phyloP scores from a whole-genome alignment of 2,888 invertebrate species.

The Gisinianus flammeolus region DNA sequence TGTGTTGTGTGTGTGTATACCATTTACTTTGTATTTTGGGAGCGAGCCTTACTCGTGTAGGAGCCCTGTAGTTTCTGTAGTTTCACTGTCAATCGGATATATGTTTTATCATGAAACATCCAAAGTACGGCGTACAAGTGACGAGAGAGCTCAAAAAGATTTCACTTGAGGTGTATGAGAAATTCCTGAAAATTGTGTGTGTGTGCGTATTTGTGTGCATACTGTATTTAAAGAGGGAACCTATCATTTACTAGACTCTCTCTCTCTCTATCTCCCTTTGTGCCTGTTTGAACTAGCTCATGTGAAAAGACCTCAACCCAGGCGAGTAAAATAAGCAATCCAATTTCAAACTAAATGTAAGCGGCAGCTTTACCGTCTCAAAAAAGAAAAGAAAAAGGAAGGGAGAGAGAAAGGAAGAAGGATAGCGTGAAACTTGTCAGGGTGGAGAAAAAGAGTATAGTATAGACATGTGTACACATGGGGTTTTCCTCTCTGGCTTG shows the following conservation, averaged over 20 bases:
- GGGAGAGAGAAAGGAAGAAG: no score
- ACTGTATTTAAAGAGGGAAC: not conserved
- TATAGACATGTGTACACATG: not conserved
- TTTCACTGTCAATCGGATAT: not conserved
- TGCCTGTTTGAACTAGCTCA: not conserved
- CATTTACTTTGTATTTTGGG: not conserved
- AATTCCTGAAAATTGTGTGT: not conserved
- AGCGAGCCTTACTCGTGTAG: no score
- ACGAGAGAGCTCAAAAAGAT: no score
- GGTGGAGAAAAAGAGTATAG: no score
- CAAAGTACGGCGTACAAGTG: not conserved
- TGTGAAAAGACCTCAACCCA: not conserved
- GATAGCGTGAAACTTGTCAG: no score
- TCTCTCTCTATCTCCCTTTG: conserved; percentile 1
- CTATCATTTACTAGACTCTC: not conserved
- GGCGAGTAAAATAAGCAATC: not conserved
- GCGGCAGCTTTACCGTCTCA: not conserved
- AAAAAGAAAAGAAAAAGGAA: not conserved
- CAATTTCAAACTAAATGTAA: not conserved
- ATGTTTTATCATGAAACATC: not conserved
- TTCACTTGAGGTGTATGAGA: not conserved
- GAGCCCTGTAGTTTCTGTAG: not conserved
- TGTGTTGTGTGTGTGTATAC: no score
- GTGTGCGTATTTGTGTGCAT: not conserved
- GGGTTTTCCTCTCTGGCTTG: not conserved